phyloP scores from a whole-genome alignment of 2,797 vertebrate species.

The Helarctos malayanus region DNA sequence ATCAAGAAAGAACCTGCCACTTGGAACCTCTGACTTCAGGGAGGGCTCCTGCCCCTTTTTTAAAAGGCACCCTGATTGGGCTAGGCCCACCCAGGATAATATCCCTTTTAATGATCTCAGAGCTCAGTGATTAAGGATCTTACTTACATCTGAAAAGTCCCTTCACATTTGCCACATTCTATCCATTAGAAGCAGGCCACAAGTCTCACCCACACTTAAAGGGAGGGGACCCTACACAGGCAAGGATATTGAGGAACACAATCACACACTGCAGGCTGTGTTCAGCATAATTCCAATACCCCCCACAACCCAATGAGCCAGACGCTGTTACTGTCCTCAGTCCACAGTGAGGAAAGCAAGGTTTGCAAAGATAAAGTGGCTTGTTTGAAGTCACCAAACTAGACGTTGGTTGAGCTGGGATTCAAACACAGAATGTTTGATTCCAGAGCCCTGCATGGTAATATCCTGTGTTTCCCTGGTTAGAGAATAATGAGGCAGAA shows the following conservation, averaged over 20 bases:
- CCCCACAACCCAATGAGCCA: rapidly evolving
- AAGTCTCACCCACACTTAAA: background rate
- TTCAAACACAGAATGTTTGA: background rate
- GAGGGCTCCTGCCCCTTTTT: too few species aligned
- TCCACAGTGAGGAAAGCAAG: background rate
- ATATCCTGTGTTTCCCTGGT: background rate
- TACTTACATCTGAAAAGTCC: background rate
- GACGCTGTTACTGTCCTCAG: too few species aligned
- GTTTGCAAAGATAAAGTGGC: background rate
- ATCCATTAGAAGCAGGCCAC: background rate
- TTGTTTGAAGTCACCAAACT: background rate
- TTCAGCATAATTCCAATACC: too few species aligned
- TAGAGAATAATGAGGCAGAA: background rate
- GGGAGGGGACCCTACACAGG: too few species aligned
- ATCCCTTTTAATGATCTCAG: background rate
- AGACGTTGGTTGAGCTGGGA: background rate
- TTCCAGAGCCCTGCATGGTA: background rate
- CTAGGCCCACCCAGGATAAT: background rate
- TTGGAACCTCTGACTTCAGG: background rate
- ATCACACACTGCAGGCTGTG: too few species aligned
- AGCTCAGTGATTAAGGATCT: background rate
- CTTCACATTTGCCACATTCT: background rate
- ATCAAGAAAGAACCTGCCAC: background rate
- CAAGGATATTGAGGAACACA: rapidly evolving
- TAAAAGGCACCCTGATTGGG: background rate